phyloP scores from a whole-genome alignment of 53 echinoderm and acorn worm genomes.

The Zoroaster sp. region DNA sequence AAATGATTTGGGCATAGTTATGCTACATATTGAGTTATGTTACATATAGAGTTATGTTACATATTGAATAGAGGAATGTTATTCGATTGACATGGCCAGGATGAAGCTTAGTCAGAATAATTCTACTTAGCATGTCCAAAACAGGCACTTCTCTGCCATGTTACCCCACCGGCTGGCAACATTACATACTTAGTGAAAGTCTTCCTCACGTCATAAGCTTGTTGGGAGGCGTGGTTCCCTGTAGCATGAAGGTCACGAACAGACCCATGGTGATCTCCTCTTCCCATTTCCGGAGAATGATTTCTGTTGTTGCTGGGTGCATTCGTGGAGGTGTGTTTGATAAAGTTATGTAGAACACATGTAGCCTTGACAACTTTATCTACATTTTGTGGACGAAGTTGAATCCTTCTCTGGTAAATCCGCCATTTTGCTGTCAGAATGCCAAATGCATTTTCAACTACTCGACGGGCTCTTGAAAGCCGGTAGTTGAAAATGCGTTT shows the following conservation, averaged over 20 bases:
- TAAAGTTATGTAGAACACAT: conserved; percentile 67
- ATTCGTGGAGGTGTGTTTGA: conserved; percentile 13
- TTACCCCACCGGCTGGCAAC: conserved; percentile 47
- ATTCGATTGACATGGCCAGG: too few relatives aligned
- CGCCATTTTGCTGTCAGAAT: conserved; percentile 63
- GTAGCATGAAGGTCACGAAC: background rate
- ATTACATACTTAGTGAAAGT: conserved; percentile 56
- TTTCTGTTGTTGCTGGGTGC: background rate
- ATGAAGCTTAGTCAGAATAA: too few relatives aligned
- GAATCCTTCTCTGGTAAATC: conserved; percentile 48
- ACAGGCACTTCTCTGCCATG: conserved; percentile 65
- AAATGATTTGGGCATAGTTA: too few relatives aligned
- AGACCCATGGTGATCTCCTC: background rate
- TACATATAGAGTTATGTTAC: too few relatives aligned
- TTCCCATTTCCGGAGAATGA: conserved; percentile 12
- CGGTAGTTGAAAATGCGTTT: conserved; percentile 57
- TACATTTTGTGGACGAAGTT: conserved; percentile 28
- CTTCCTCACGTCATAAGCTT: conserved; percentile 43
- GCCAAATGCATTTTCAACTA: conserved; percentile 59
- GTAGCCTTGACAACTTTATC: conserved; percentile 63
- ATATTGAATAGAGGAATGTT: too few relatives aligned
- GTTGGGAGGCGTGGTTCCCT: conserved; percentile 50
- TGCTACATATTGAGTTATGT: too few relatives aligned
- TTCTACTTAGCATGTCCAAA: background rate
- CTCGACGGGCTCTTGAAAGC: conserved; percentile 46